These are phyloP conservation scores for Lemur catta DNA, from an alignment of 2,797 vertebrate genomes.

Conservation along the genomic window DNA sequence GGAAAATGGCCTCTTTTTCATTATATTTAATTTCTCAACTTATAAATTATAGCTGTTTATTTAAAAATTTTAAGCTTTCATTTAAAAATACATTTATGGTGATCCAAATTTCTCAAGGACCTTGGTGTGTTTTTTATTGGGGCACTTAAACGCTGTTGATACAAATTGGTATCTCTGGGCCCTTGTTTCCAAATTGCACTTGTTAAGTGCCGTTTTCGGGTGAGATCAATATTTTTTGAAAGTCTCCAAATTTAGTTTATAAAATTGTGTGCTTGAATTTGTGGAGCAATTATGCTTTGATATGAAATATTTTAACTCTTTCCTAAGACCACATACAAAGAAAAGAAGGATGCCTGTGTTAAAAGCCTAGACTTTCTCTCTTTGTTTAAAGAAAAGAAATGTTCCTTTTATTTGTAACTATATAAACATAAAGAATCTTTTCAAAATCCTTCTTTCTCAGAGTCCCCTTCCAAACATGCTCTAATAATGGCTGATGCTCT, in stretches of 20 bases:
- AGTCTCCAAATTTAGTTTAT: constrained; percentile 42
- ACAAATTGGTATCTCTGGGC: neutral
- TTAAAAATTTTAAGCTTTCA: neutral
- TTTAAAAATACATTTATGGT: neutral
- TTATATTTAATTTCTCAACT: constrained; percentile 37
- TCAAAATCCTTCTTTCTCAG: neutral
- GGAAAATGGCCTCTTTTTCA: neutral
- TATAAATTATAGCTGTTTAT: neutral
- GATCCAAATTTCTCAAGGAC: neutral
- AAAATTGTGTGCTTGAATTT: constrained; percentile 15
- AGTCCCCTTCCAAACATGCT: neutral
- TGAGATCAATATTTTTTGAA: constrained; percentile 43
- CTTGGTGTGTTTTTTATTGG: neutral
- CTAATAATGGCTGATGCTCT: neutral
- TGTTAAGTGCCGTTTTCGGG: constrained; percentile 19
- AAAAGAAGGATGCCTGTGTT: neutral
- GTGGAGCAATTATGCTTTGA: neutral
- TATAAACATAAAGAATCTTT: neutral
- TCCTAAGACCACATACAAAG: neutral
- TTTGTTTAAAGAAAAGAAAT: constrained; percentile 10
- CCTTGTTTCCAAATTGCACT: constrained; percentile 34
- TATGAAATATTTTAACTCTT: constrained; percentile 2
- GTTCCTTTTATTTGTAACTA: neutral
- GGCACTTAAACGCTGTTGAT: neutral
- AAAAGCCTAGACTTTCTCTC: neutral